A percentile compares a stretch with the other conserved stretches of the same genome.
Evolutionary conservation across 2,888 invertebrate genomes (phyloP).

Genomic region (Cryptus viduatorius): DNA sequence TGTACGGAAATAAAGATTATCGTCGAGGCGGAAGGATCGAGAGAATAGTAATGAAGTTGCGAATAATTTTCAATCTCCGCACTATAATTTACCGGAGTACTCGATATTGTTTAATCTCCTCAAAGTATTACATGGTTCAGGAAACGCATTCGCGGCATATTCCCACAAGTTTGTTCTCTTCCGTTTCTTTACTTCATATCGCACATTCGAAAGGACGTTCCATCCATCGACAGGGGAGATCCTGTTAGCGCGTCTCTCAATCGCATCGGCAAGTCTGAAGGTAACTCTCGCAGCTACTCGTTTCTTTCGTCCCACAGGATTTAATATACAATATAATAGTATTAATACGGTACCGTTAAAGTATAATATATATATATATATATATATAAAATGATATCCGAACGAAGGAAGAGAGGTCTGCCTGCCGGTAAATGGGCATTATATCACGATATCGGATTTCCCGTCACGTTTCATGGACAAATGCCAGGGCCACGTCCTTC

Average conservation of each 20-base stretch:
- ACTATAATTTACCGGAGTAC: no score
- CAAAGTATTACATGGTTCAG: neutral
- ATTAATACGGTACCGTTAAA: neutral
- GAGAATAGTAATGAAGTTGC: no score
- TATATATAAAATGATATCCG: neutral
- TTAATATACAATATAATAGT: constrained; percentile 1
- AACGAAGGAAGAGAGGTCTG: neutral
- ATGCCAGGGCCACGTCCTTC: constrained; percentile 12
- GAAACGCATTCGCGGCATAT: neutral
- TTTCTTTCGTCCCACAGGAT: neutral
- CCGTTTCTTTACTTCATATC: neutral
- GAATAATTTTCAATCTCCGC: no score
- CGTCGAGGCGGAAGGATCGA: no score
- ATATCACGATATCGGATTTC: constrained; percentile 17
- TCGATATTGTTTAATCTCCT: neutral
- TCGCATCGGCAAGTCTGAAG: neutral
- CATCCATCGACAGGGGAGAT: neutral
- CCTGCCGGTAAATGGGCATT: constrained; percentile 10
- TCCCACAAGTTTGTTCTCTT: constrained; percentile 5
- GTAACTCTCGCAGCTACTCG: neutral
- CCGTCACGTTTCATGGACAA: constrained; percentile 23
- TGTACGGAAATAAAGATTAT: no score
- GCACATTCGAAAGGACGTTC: neutral
- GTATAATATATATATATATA: neutral
- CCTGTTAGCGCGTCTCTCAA: neutral